Percentiles rank a stretch among this genome's conserved stretches.
phyloP scores from a whole-genome alignment of 2,113 vertebrate species.

The Erpornis zantholeuca region DNA sequence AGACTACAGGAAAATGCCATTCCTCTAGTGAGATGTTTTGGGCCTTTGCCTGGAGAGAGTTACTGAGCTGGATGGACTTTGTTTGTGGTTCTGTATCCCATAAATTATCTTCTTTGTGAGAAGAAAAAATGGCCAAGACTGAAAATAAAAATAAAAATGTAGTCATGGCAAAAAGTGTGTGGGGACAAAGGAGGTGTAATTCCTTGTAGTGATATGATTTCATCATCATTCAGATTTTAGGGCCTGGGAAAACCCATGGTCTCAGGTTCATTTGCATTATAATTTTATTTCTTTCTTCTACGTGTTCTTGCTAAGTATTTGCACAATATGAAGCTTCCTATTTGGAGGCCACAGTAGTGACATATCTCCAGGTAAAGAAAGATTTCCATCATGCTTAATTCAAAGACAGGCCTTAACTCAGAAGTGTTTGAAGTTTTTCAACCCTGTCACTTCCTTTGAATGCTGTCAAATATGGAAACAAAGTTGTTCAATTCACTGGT shows the following conservation, averaged over 20 bases:
- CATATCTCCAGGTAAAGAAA: not conserved
- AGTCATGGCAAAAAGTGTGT: accelerated
- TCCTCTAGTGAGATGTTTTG: not conserved
- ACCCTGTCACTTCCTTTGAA: not conserved
- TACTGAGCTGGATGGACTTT: not conserved
- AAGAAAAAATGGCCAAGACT: not conserved
- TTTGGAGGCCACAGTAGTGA: not conserved
- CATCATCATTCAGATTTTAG: not conserved
- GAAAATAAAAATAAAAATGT: not conserved
- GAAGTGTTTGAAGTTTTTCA: not conserved
- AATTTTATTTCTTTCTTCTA: not conserved
- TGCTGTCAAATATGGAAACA: not conserved
- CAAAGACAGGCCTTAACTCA: not conserved
- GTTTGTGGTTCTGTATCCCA: not conserved
- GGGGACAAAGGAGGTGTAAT: not conserved
- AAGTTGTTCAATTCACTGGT: not conserved
- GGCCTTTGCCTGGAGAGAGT: not conserved
- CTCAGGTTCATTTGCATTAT: not conserved
- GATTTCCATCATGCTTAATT: not conserved
- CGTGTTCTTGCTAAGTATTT: not conserved
- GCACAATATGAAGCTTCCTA: not conserved
- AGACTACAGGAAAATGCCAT: not conserved
- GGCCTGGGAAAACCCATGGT: not conserved
- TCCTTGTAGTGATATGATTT: not conserved
- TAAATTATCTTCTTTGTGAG: too few species aligned